A percentile compares a stretch with the other conserved stretches of the same genome.
phyloP scores from a whole-genome alignment of 2,113 vertebrate genomes.

The Pituophis catenifer region DNA sequence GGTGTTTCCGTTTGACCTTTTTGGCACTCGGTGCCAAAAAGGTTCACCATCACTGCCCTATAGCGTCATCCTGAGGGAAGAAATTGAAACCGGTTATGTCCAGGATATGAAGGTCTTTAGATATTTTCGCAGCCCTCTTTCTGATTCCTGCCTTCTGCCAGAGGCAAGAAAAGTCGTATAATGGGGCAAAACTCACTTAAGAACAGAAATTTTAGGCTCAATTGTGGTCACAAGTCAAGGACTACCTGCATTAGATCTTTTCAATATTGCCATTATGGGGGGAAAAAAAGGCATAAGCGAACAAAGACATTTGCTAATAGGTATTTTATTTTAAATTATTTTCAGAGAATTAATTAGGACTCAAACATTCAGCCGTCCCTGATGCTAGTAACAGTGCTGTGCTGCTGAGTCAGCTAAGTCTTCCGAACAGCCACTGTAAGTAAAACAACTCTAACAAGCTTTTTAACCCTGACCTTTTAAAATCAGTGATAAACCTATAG shows the following conservation, averaged over 20 bases:
- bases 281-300: not conserved
- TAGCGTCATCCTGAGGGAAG: not conserved
- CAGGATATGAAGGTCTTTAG: not conserved
- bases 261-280: not conserved
- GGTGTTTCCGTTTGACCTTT: no score
- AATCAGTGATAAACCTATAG: slow-evolving; percentile 71
- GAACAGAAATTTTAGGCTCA: not conserved
- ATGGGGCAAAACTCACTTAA: not conserved
- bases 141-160: no score
- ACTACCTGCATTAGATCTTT: not conserved
- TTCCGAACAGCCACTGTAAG: slow-evolving; percentile 58
- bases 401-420: slow-evolving; percentile 66
- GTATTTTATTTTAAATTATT: not conserved
- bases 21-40: no score
- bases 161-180: not conserved
- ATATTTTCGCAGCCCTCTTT: not conserved
- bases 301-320: not conserved
- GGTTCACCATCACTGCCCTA: not conserved
- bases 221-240: not conserved
- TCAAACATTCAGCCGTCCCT: slow-evolving; percentile 46
- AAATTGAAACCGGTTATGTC: not conserved
- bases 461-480: slow-evolving; percentile 72
- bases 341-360: not conserved
- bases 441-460: slow-evolving; percentile 72
- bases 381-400: slow-evolving; percentile 48